Percentiles rank a stretch among this genome's conserved stretches.
These are phyloP conservation scores for Oceanodroma tethys DNA, from an alignment of 2,113 vertebrate genomes.

Conservation along the genomic window DNA sequence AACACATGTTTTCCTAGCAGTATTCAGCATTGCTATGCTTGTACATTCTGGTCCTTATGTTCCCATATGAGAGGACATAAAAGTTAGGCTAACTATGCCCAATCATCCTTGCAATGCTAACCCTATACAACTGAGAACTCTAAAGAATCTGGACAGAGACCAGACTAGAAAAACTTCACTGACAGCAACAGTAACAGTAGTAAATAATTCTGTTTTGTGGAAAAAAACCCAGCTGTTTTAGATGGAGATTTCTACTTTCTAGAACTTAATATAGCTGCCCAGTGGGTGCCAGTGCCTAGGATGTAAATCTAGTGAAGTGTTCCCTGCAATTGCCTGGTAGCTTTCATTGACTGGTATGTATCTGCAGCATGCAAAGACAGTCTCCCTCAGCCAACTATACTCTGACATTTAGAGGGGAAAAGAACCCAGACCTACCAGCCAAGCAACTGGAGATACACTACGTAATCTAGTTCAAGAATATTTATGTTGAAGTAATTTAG, in stretches of 20 bases:
- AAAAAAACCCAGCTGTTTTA: neutral
- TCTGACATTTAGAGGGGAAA: neutral
- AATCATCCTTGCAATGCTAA: neutral
- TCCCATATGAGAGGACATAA: neutral
- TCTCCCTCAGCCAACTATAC: neutral
- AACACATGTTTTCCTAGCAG: neutral
- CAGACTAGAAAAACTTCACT: neutral
- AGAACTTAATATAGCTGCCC: neutral
- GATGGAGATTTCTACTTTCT: neutral
- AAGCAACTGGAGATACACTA: neutral
- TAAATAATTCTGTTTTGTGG: neutral
- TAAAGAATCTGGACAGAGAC: neutral
- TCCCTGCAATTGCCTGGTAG: neutral
- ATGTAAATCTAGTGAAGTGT: neutral
- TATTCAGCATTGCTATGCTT: neutral
- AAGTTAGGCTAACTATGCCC: neutral
- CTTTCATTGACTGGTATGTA: neutral
- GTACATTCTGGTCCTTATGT: neutral
- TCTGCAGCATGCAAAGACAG: neutral
- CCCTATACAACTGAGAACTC: neutral
- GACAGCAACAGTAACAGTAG: neutral
- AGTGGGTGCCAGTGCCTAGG: neutral
- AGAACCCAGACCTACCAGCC: neutral
- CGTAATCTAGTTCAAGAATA: neutral
- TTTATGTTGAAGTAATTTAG: neutral